phyloP scores from a whole-genome alignment of 2,797 vertebrate genomes.

The Argya squamiceps region DNA sequence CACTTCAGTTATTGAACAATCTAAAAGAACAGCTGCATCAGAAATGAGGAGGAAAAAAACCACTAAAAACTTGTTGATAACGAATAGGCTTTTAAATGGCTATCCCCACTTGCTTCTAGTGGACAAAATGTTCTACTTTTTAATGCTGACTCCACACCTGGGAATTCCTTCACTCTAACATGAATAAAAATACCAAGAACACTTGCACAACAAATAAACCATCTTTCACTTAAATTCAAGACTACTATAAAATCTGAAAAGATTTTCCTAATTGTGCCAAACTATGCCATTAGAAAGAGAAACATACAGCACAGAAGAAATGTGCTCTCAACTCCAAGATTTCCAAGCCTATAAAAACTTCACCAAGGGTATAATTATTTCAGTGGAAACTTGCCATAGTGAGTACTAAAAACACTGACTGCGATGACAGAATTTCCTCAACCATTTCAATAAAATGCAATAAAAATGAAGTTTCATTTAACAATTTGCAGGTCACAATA shows the following conservation, averaged over 20 bases:
- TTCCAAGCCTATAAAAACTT: neutral
- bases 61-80: neutral
- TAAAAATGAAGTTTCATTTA: neutral
- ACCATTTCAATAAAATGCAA: neutral
- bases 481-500: neutral
- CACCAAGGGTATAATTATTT: neutral
- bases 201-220: neutral
- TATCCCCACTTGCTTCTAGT: neutral
- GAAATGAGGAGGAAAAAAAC: neutral
- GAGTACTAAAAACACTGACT: neutral
- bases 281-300: neutral
- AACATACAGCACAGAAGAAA: neutral
- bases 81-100: neutral
- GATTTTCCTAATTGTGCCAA: neutral
- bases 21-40: neutral
- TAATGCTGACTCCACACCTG: neutral
- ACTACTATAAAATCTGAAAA: neutral
- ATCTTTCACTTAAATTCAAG: neutral
- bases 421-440: neutral
- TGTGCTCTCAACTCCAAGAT: neutral
- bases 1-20: neutral
- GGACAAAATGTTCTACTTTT: neutral
- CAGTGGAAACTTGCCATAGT: neutral
- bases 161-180: neutral
- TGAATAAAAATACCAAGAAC: neutral